Base-by-base conservation (phyloP, 2,888 invertebrate genomes). In the Nomada ferruginata region DNA sequence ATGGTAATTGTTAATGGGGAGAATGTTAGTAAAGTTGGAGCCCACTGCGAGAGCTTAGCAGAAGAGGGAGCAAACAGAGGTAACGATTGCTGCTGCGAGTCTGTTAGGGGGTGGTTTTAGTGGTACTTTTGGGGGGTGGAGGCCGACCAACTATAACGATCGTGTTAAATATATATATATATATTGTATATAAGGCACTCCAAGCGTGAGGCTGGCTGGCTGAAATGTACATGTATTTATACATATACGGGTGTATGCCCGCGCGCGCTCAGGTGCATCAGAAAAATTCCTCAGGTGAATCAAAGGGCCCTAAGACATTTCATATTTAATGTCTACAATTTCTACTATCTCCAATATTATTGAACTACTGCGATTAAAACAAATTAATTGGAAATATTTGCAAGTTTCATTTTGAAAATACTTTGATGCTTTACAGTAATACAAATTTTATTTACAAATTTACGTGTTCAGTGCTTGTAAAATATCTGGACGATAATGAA, bases 161-260 rank as follows among this genome's bases (percentile, higher is more conserved):
- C 70, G 77, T 77, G 77, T 84, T 86, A 86, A 79, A 84, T 55
- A 74, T 76, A 83, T 66, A 71, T 77, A 82, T 79, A 76, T 72
- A 76, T 76, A 82, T 63, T 71, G 79, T 76, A 77, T 59, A 82
- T 65, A 89, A 90, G 87, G 90, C 91, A 92, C 92, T 93, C 92
- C 89, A 93, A 93, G 93, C 92, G 91, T 92, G 91, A 92, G 89
- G 90, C 90, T 91, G 91, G 89, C 90, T 91, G 89, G 90, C 90
- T 92, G 90, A 91, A 92, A 91, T 88, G 86, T 87, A 90, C 85
- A 88, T 88, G 85, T 87, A 87, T 85, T 64, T 65, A 60, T 71
- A 85, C 83, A 79, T 82, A 83, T 79, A 82, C 82, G 83, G 79
- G 83, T 78, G 55, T 76, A 72, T 72, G 29, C 70, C n/a, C 79